A percentile compares a stretch with the other conserved stretches of the same genome.
phyloP scores from a whole-genome alignment of 2,113 vertebrate genomes.

The Synchiropus splendidus region DNA sequence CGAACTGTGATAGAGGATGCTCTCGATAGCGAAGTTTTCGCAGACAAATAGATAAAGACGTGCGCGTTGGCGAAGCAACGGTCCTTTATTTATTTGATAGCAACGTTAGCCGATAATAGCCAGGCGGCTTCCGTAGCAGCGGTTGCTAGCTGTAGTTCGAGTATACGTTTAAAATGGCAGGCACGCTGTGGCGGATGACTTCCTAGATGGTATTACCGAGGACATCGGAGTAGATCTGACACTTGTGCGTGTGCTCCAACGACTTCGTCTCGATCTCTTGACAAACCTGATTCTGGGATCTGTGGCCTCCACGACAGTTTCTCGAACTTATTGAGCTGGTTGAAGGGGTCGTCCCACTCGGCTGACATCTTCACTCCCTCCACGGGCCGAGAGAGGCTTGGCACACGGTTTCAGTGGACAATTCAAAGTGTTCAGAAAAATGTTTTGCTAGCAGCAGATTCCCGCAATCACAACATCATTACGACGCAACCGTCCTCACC shows the following conservation, averaged over 20 bases:
- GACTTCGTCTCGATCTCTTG: conserved; percentile 14
- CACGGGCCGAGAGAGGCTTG: no score
- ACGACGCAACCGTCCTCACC: no score
- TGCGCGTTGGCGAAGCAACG: no score
- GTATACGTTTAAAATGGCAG: not conserved
- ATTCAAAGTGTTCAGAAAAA: no score
- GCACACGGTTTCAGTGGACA: no score
- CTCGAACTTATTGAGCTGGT: conserved; percentile 71
- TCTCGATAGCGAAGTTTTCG: no score
- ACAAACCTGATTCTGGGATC: conserved; percentile 74
- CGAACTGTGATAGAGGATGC: no score
- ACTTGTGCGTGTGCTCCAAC: not conserved
- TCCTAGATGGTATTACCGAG: not conserved
- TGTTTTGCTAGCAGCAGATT: no score
- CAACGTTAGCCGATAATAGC: not conserved
- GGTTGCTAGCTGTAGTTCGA: conserved; percentile 21
- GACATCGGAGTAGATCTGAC: not conserved
- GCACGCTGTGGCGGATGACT: no score
- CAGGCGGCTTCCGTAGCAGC: conserved; percentile 38
- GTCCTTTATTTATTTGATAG: not conserved
- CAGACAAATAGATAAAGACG: no score
- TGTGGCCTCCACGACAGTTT: conserved; percentile 78
- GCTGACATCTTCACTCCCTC: no score
- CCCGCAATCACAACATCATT: no score
- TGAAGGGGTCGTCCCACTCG: conserved; percentile 18